A percentile compares a stretch with the other conserved stretches of the same genome.
Conservation (phyloP, 23 tunicate species). For the Styela clava region DNA sequence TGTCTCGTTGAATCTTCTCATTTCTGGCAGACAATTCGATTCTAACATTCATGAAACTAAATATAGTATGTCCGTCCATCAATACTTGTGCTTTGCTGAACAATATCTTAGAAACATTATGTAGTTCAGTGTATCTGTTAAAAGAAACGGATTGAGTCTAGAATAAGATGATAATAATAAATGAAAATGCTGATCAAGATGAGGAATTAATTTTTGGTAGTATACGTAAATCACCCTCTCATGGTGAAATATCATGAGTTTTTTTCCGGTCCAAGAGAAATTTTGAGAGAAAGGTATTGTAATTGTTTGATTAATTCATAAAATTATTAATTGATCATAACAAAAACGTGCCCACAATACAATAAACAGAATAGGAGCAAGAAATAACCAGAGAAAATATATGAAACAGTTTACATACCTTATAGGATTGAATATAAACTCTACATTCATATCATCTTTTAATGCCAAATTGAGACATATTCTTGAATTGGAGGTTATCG, state of each 20-base stretch:
- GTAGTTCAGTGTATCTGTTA: conserved; percentile 16
- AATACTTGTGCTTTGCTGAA: conserved; percentile 31
- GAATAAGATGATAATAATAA: no score
- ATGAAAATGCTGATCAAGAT: no score
- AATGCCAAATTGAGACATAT: conserved; percentile 12
- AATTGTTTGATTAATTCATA: no score
- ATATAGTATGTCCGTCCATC: conserved; percentile 66
- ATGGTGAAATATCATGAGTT: no score
- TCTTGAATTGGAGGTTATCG: background rate
- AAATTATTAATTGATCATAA: no score
- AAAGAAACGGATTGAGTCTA: no score
- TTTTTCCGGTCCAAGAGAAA: no score
- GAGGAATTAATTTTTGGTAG: no score
- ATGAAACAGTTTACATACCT: conserved; percentile 1
- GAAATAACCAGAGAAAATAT: background rate
- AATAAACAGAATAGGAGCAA: no score
- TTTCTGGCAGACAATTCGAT: conserved; percentile 39
- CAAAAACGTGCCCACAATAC: no score
- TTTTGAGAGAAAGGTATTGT: no score
- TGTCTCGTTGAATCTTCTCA: conserved; percentile 43
- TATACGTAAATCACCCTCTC: no score
- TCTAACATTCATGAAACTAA: conserved; percentile 38
- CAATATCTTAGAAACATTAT: background rate
- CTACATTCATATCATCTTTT: conserved; percentile 15
- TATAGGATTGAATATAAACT: conserved; percentile 20